Percentiles rank a stretch among this genome's conserved stretches.
These are phyloP conservation scores for Metellina segmentata DNA, from an alignment of 2,888 invertebrate genomes.

Conservation along the genomic window DNA sequence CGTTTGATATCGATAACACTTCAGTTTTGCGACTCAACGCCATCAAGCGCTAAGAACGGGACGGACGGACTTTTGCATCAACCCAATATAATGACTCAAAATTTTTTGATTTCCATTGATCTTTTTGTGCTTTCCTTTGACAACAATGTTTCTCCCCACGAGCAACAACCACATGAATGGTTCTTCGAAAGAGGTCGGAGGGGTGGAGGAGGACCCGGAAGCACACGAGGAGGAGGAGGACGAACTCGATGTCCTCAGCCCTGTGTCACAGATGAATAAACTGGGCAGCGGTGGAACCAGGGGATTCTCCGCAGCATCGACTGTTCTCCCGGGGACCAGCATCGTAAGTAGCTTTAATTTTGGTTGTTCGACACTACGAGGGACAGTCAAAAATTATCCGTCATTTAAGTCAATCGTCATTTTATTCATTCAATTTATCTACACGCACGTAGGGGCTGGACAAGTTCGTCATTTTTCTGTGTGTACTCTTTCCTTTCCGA, in stretches of 20 bases:
- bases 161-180: constrained; percentile 7
- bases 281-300: constrained; percentile 28
- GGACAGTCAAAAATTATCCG: too few species aligned
- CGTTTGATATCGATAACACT: too few species aligned
- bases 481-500: too few species aligned
- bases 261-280: constrained; percentile 20
- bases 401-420: too few species aligned
- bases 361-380: not conserved
- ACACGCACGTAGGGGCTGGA: too few species aligned
- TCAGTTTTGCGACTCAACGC: too few species aligned
- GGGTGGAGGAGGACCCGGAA: not conserved
- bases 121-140: not conserved
- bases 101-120: too few species aligned
- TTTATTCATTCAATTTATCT: not conserved
- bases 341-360: constrained; percentile 39
- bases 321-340: constrained; percentile 66
- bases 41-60: too few species aligned
- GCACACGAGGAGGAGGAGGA: constrained; percentile 39
- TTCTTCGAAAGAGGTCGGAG: not conserved
- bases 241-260: constrained; percentile 49
- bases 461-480: too few species aligned
- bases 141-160: not conserved
- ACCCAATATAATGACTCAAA: too few species aligned
- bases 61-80: too few species aligned
- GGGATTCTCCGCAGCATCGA: constrained; percentile 56